Base-by-base conservation (phyloP, 2,113 vertebrate species). In the Dipodomys stephensi region DNA sequence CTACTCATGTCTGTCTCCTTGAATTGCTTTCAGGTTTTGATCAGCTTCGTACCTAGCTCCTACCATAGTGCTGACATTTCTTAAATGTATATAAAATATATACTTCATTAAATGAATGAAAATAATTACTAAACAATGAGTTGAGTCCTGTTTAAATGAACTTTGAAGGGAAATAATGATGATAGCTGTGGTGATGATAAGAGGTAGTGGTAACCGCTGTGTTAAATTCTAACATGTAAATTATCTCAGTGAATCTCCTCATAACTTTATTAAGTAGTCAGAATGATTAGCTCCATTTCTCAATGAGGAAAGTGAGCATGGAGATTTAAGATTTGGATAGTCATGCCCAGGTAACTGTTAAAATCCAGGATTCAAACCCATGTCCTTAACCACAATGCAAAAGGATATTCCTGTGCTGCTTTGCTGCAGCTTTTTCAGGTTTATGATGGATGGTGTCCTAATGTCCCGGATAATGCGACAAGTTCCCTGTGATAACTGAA, bases 91-190 rank as follows among this genome's bases (percentile, higher is more conserved):
- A 49, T 74, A 67, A 46, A 91, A 25, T 90, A 92, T 83, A 88
- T 76, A 44, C 49, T 80, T 77, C 76, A 57, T 88, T 80, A 77
- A 79, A 27, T 73, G 62, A 94, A 72, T 39, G 27, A 71, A 93
- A 92, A 69, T 74, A 69, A 90, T 90, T 85, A 76, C 25, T 39
- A 65, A 90, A 73, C 46, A 92, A 23, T 32, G 27, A 65, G 39
- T 35, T 87, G 27, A 53, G 25, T 92, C 46, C 20, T 79, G 49
- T 88, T 95, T 87, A 79, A 79, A 32, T 91, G 23, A 94, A 73
- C 35, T 92, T 85, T 32, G 49, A 88, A 57, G 53, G 32, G 49
- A 83, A 87, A 65, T 23, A 81, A 60, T 65, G 67, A 67, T 86
- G 27, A 22, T 78, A 49, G 53, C 4, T 44, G n/a, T 60, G 8